Conservation (phyloP, 2,888 invertebrate genomes). For the Phalera bucephala region DNA sequence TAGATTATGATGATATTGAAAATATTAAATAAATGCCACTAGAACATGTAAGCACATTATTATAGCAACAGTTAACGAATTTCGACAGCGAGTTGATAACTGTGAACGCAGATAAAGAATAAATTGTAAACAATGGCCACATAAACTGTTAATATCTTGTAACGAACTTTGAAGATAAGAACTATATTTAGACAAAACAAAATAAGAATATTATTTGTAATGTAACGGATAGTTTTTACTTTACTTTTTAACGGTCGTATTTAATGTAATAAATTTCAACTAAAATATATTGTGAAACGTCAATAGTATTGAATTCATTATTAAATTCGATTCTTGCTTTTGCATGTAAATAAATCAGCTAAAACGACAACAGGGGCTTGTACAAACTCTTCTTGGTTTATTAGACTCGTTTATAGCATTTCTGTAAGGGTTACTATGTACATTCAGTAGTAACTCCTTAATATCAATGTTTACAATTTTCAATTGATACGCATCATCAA, state of each 20-base stretch:
- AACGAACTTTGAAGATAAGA: constrained; percentile 63
- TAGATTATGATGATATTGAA: background rate
- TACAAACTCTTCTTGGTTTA: too few relatives aligned
- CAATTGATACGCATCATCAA: constrained; percentile 13
- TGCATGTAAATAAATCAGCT: too few relatives aligned
- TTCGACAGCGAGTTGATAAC: constrained; percentile 70
- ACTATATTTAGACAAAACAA: constrained; percentile 65
- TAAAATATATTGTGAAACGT: too few relatives aligned
- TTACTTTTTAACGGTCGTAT: constrained; percentile 9
- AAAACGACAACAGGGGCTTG: too few relatives aligned
- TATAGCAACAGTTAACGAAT: constrained; percentile 69
- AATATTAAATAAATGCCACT: constrained; percentile 12
- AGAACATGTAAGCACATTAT: constrained; percentile 37
- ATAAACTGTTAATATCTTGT: constrained; percentile 50
- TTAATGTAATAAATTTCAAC: background rate
- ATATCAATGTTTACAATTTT: constrained; percentile 4
- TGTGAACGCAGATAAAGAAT: constrained; percentile 64
- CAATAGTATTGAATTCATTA: too few relatives aligned
- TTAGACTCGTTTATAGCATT: too few relatives aligned
- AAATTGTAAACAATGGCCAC: constrained; percentile 73
- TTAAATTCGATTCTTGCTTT: too few relatives aligned
- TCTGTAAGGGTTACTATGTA: too few relatives aligned
- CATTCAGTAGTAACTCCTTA: constrained; percentile 7
- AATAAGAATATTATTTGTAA: constrained; percentile 38
- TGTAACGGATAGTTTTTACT: constrained; percentile 19